phyloP scores from a whole-genome alignment of 2,113 vertebrate genomes.

The Hydrochoerus hydrochaeris region DNA sequence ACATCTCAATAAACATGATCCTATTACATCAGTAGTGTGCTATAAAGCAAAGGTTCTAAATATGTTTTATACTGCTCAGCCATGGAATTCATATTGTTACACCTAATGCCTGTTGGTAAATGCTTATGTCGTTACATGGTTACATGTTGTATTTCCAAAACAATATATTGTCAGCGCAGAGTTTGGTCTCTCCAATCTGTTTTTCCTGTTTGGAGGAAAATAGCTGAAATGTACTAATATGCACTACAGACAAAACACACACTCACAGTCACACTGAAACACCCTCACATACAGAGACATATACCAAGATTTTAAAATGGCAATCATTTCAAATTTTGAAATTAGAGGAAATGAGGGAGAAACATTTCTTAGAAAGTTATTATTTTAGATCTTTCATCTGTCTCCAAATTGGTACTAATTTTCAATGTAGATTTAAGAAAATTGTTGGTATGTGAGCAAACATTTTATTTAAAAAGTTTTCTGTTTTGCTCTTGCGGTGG shows the following conservation, averaged over 20 bases:
- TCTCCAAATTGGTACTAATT: constrained; percentile 78
- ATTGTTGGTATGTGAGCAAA: constrained; percentile 76
- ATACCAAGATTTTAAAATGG: constrained; percentile 70
- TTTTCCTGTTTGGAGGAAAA: constrained; percentile 71
- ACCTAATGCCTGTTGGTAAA: constrained; percentile 79
- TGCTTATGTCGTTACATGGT: constrained; percentile 66
- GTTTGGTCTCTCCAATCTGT: constrained; percentile 75
- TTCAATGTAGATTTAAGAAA: constrained; percentile 77
- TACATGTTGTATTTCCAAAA: constrained; percentile 83
- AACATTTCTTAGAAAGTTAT: constrained; percentile 73
- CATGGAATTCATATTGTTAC: constrained; percentile 78
- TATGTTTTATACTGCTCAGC: constrained; percentile 75
- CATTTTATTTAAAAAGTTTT: constrained; percentile 75
- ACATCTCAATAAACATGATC: constrained; percentile 86
- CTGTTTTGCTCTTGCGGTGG: constrained; percentile 17
- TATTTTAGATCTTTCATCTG: constrained; percentile 79
- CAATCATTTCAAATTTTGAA: constrained; percentile 79
- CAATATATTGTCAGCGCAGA: constrained; percentile 74
- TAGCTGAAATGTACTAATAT: constrained; percentile 70
- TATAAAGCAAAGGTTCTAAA: constrained; percentile 76
- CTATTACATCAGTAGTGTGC: constrained; percentile 71
- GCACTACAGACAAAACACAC: constrained; percentile 65
- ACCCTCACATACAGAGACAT: constrained; percentile 4
- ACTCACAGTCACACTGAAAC: not conserved
- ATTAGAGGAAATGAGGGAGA: constrained; percentile 80